These are phyloP conservation scores for Danaus plexippus DNA, from an alignment of 1,140 invertebrate genomes.

Conservation along the genomic window DNA sequence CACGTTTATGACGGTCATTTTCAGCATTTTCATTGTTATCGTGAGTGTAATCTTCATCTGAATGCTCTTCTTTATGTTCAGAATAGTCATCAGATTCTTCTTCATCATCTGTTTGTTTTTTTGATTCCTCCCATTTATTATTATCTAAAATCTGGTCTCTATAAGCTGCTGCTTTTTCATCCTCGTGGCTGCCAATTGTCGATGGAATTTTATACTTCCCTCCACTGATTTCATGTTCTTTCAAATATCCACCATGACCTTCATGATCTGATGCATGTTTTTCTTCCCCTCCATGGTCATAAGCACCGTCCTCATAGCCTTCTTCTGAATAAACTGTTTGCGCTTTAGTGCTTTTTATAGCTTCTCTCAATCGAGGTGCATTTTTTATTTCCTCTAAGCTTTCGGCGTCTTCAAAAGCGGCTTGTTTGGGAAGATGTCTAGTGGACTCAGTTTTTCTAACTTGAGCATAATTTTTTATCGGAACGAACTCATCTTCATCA, in stretches of 20 bases:
- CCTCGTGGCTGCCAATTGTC: conserved; percentile 35
- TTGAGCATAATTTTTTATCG: conserved; percentile 78
- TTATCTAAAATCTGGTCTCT: conserved; percentile 42
- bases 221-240: conserved; percentile 50
- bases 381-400: conserved; percentile 75
- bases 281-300: conserved; percentile 82
- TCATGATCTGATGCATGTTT: conserved; percentile 76
- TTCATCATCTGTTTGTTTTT: conserved; percentile 47
- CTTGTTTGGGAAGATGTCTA: conserved; percentile 73
- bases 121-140: conserved; percentile 51
- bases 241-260: conserved; percentile 59
- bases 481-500: conserved; percentile 74
- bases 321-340: conserved; percentile 84
- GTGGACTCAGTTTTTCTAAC: conserved; percentile 75
- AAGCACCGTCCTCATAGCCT: conserved; percentile 83
- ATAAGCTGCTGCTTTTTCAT: conserved; percentile 40
- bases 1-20: conserved; percentile 19
- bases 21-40: conserved; percentile 20
- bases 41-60: conserved; percentile 19
- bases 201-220: conserved; percentile 60
- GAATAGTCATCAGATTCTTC: conserved; percentile 45
- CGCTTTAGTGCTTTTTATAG: conserved; percentile 79
- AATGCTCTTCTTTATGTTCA: conserved; percentile 39
- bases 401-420: conserved; percentile 71
- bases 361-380: conserved; percentile 76